phyloP scores from a whole-genome alignment of 2,797 vertebrate species.

The Chelon labrosus region DNA sequence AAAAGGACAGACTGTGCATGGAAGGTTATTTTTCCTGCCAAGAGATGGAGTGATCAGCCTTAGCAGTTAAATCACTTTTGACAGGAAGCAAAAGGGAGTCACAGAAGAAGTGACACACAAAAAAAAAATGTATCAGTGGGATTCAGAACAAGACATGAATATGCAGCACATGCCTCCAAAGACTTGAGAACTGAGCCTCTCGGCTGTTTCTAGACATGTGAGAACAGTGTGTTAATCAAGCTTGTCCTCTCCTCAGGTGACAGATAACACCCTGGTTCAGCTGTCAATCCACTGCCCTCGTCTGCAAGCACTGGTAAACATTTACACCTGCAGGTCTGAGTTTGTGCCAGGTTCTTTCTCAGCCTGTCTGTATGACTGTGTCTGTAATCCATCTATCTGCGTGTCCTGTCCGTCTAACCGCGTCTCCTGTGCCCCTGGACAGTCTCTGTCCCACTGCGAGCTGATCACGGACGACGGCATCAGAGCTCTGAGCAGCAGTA shows the following conservation, averaged over 20 bases:
- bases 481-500: conserved; percentile 91
- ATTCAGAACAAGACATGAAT: conserved; percentile 21
- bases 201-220: conserved; percentile 21
- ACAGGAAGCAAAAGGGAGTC: conserved; percentile 13
- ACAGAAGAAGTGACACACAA: neutral
- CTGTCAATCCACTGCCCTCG: conserved; percentile 93
- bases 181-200: conserved; percentile 8
- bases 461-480: conserved; percentile 94
- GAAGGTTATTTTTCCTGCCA: conserved; percentile 14
- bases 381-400: conserved; percentile 50
- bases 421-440: conserved; percentile 22
- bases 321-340: conserved; percentile 20
- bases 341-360: conserved; percentile 25
- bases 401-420: conserved; percentile 3
- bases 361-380: conserved; percentile 1
- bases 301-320: conserved; percentile 91
- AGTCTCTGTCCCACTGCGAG: conserved; percentile 95
- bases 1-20: conserved; percentile 21
- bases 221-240: conserved; percentile 40
- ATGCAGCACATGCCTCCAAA: conserved; percentile 7
- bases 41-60: neutral
- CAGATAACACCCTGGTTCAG: conserved; percentile 93
- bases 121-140: neutral
- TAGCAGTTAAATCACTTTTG: conserved; percentile 23
- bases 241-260: conserved; percentile 84